Evolutionary conservation across 2,888 invertebrate genomes (phyloP).

Genomic region (Diplazon laetatorius): DNA sequence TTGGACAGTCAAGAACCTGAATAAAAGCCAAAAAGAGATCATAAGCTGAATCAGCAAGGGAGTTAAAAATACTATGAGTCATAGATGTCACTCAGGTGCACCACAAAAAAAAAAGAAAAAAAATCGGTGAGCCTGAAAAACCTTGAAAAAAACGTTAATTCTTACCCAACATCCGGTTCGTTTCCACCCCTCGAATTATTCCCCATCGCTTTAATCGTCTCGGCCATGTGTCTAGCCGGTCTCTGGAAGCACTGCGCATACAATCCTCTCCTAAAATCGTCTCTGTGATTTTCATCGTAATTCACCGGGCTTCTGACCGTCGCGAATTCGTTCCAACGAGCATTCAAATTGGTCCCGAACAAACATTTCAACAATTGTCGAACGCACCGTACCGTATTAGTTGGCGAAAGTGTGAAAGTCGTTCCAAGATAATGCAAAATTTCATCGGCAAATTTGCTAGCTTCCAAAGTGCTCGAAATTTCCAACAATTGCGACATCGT

Average conservation of each 20-base stretch:
- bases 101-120: no score
- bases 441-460: conserved; percentile 91
- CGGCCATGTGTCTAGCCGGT: conserved; percentile 76
- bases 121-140: no score
- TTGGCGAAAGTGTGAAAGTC: conserved; percentile 88
- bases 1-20: no score
- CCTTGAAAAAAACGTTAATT: not conserved
- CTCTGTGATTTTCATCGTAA: conserved; percentile 22
- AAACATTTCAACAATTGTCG: conserved; percentile 90
- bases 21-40: no score
- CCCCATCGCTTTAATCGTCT: conserved; percentile 76
- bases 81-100: no score
- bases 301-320: conserved; percentile 60
- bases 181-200: conserved; percentile 78
- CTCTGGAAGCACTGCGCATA: conserved; percentile 78
- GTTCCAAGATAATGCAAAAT: conserved; percentile 89
- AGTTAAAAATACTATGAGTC: no score
- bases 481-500: conserved; percentile 89
- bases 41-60: no score
- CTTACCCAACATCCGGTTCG: conserved; percentile 75
- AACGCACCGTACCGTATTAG: conserved; percentile 88
- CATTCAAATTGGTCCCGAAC: conserved; percentile 89
- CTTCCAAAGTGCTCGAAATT: conserved; percentile 87
- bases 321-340: conserved; percentile 81
- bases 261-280: conserved; percentile 69